Base-by-base conservation (phyloP, 2,797 vertebrate genomes). In the Eutrigla gurnardus region DNA sequence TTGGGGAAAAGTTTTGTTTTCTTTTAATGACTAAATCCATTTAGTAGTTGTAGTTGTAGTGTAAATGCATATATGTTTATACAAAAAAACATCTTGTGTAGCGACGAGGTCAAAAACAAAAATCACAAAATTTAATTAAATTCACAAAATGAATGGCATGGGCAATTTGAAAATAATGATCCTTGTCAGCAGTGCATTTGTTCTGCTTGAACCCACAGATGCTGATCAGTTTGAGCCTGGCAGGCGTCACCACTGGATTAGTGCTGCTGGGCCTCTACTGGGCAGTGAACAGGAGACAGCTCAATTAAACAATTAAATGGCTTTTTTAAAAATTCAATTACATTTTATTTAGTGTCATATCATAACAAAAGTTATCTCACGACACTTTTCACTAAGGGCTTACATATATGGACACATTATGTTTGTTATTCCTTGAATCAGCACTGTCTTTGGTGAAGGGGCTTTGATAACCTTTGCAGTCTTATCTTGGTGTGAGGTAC, bases 121-220 rank as follows among this genome's bases (percentile, higher is more conserved):
- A 12, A 25, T 10, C 9, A 13, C 25, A 25, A 25, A 25, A 25
- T 25, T 33, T 53, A 25, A 53, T 53, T 1, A 3, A 12, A 39
- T 7, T 40, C 6, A 35, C 45, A 5, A 0, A 10, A 18, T 4
- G 11, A 1, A 9, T 36, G 8, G 35, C 13, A 35, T n/a, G 0
- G 17, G 13, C 3, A 14, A 25, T 9, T 7, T 7, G 3, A 11
- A 14, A 42, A 50, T 2, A 7, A 4, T 35, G 3, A 42, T 25
- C 4, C 5, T 14, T 3, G 36, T 8, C 33, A 39, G 1, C 32
- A 1, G 50, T 6, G 9, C 6, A 4, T 53, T 55, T 67, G 40
- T 33, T 61, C 0, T 68, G 18, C 79, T 2, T 75, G 12, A 49
- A 45, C n/a, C 11, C 11, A 7, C 77, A 90, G 88, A 7, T 78